Conservation (phyloP, 2,797 vertebrate species). For the Manis crassicaudata region DNA sequence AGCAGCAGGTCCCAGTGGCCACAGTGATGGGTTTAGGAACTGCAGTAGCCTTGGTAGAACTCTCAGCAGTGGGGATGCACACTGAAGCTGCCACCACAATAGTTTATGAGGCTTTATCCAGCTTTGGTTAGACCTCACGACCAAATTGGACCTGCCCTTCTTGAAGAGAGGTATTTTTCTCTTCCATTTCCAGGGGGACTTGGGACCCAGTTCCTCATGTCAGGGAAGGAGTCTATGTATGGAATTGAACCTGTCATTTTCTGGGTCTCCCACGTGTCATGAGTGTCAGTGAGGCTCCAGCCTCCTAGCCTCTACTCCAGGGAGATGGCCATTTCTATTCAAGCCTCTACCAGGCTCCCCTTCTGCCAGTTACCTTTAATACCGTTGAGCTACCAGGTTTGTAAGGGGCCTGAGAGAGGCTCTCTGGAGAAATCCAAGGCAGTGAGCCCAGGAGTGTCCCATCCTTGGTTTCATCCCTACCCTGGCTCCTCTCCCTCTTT, state of each 20-base stretch:
- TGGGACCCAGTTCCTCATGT: slow-evolving; percentile 31
- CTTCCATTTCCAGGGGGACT: slow-evolving; percentile 40
- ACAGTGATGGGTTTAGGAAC: slow-evolving; percentile 17
- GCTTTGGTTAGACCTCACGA: slow-evolving; percentile 51
- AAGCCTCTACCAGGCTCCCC: neutral
- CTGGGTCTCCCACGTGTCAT: slow-evolving; percentile 5
- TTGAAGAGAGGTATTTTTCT: slow-evolving; percentile 57
- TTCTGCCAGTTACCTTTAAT: slow-evolving; percentile 57
- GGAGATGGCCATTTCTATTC: slow-evolving; percentile 40
- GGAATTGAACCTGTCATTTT: slow-evolving; percentile 61
- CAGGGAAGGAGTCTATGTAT: slow-evolving; percentile 22
- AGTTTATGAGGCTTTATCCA: slow-evolving; percentile 31
- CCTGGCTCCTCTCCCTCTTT: slow-evolving; percentile 57
- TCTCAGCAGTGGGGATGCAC: slow-evolving; percentile 20
- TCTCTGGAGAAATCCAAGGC: slow-evolving; percentile 61
- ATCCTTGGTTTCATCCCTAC: slow-evolving; percentile 62
- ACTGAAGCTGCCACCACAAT: neutral
- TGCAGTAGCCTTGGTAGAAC: neutral
- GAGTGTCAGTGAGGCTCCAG: slow-evolving; percentile 5
- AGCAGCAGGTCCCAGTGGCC: slow-evolving; percentile 46
- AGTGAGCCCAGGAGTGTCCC: slow-evolving; percentile 64
- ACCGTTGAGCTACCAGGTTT: slow-evolving; percentile 53
- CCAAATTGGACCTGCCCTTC: slow-evolving; percentile 51
- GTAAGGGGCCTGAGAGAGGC: slow-evolving; percentile 29
- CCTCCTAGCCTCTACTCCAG: slow-evolving; percentile 8